Conservation (phyloP, 2,797 vertebrate genomes). For the Enoplosus armatus region DNA sequence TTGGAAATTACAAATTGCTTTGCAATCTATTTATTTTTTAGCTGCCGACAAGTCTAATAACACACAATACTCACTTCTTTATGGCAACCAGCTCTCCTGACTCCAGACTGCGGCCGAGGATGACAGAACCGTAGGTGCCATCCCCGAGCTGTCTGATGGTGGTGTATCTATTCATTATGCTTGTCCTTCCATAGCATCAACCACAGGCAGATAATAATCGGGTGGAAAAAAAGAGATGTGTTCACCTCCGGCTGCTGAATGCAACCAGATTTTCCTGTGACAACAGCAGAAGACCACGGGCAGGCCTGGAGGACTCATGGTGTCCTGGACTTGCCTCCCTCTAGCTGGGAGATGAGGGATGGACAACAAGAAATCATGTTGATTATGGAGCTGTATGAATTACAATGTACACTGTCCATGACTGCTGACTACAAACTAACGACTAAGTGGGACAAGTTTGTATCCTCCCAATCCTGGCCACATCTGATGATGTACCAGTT, state of each 20-base stretch:
- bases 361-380: not conserved
- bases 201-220: conserved; percentile 41
- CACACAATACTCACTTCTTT: conserved; percentile 91
- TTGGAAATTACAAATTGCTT: too few species aligned
- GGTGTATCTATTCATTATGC: conserved; percentile 95
- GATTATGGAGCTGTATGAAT: not conserved
- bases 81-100: conserved; percentile 96
- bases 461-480: not conserved
- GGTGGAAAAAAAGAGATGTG: conserved; percentile 42
- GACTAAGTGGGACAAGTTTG: not conserved
- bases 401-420: not conserved
- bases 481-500: not conserved
- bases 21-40: too few species aligned
- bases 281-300: conserved; percentile 83
- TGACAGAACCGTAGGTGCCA: conserved; percentile 96
- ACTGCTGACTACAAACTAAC: not conserved
- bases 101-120: conserved; percentile 94
- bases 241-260: conserved; percentile 76
- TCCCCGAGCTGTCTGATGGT: conserved; percentile 96
- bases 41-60: too few species aligned
- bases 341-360: conserved; percentile 41
- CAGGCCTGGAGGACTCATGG: conserved; percentile 77
- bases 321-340: conserved; percentile 70
- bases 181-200: conserved; percentile 64
- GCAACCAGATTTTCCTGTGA: conserved; percentile 91